Percentiles rank a stretch among this genome's conserved stretches.
Evolutionary conservation across 1,140 invertebrate species (phyloP).

Genomic region (Temnothorax longispinosus): DNA sequence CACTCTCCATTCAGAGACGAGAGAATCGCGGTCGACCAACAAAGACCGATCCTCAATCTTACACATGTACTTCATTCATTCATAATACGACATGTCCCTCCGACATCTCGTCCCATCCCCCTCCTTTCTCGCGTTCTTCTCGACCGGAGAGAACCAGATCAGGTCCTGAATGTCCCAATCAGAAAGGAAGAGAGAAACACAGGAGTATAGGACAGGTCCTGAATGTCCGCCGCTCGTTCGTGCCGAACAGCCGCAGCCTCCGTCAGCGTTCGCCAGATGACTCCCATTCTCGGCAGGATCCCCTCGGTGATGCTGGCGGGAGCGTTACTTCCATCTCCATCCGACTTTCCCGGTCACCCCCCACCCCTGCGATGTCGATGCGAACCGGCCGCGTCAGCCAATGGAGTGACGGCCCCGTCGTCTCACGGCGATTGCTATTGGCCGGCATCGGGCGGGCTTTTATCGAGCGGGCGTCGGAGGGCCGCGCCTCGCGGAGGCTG

Average conservation of each 20-base stretch:
- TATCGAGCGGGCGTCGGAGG: constrained; percentile 83
- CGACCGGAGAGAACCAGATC: background rate
- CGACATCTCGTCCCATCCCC: background rate
- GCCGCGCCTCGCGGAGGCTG: constrained; percentile 81
- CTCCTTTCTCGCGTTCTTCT: background rate
- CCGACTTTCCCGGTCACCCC: constrained; percentile 56
- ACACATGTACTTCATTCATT: constrained; percentile 40
- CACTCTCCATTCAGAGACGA: background rate
- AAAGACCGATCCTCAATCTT: background rate
- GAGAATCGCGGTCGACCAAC: background rate
- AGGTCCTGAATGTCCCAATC: too few relatives aligned
- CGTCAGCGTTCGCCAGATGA: constrained; percentile 80
- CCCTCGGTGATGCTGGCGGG: constrained; percentile 71
- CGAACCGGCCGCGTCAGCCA: constrained; percentile 78
- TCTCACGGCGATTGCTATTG: constrained; percentile 62
- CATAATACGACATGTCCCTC: constrained; percentile 18
- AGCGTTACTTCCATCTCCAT: constrained; percentile 73
- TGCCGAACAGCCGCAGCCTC: constrained; percentile 25
- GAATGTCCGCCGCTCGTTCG: background rate
- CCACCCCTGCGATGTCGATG: constrained; percentile 72
- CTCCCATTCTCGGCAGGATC: constrained; percentile 78
- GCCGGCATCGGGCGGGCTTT: constrained; percentile 71
- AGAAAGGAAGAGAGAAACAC: background rate
- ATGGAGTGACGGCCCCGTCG: constrained; percentile 81
- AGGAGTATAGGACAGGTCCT: background rate